These are phyloP conservation scores for Acleris emargana DNA, from an alignment of 2,888 invertebrate species.

Conservation along the genomic window DNA sequence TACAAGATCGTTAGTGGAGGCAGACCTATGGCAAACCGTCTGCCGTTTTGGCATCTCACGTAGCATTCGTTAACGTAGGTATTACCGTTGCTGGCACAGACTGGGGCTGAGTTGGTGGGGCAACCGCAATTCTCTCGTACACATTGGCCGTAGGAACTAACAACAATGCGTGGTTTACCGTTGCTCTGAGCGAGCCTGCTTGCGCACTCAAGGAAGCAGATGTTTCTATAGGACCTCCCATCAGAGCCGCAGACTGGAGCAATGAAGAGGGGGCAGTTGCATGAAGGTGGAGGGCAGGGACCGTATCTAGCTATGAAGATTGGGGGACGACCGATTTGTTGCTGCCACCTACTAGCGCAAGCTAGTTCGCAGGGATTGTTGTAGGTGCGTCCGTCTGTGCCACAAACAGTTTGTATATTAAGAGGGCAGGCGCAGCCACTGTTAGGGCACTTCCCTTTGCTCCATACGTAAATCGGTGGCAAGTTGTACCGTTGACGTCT, in stretches of 20 bases:
- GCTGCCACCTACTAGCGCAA: constrained; percentile 19
- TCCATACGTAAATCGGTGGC: constrained; percentile 7
- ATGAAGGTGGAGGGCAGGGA: constrained; percentile 5
- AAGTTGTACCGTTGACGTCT: constrained; percentile 20
- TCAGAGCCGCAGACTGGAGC: constrained; percentile 22
- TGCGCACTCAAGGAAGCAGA: constrained; percentile 28
- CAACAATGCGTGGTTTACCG: constrained; percentile 5
- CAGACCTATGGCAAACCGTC: no score
- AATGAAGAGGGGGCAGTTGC: constrained; percentile 22
- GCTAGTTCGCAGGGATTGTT: constrained; percentile 11
- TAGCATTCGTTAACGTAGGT: no score
- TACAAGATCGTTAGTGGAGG: background rate
- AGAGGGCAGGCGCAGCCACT: background rate
- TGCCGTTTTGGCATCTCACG: no score
- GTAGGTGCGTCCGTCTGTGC: constrained; percentile 23
- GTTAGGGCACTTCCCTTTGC: constrained; percentile 17
- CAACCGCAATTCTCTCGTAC: no score
- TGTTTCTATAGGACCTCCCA: constrained; percentile 16
- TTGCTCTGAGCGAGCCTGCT: background rate
- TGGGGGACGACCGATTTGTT: constrained; percentile 15
- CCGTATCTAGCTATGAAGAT: constrained; percentile 22
- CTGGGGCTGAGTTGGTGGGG: no score
- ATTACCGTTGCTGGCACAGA: no score
- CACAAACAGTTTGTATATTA: constrained; percentile 9
- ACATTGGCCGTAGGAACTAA: background rate